phyloP scores from a whole-genome alignment of 2,888 invertebrate species.

The Cerastis leucographa region DNA sequence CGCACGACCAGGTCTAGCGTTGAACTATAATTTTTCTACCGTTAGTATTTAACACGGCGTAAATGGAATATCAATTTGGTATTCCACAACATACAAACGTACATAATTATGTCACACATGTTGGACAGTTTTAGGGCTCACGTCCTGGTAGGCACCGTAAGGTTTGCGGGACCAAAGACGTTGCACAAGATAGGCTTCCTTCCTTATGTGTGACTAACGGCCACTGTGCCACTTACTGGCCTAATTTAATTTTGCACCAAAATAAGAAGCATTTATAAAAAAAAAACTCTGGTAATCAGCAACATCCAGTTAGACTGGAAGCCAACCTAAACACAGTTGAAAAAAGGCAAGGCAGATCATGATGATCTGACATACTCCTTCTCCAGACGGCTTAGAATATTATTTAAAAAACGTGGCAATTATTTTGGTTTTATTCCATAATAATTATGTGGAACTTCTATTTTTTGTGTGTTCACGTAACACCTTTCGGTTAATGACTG shows the following conservation, averaged over 20 bases:
- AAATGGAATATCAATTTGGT: conserved; percentile 12
- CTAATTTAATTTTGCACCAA: background rate
- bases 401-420: background rate
- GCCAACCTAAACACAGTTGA: background rate
- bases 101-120: conserved; percentile 4
- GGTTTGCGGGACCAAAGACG: background rate
- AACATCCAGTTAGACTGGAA: background rate
- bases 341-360: too few species aligned
- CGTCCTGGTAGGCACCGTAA: conserved; percentile 14
- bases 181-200: background rate
- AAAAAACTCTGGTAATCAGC: background rate
- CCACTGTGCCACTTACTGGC: background rate
- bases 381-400: background rate
- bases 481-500: conserved; percentile 46
- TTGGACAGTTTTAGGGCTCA: conserved; percentile 30
- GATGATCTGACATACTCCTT: background rate
- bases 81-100: background rate
- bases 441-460: conserved; percentile 23
- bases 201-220: background rate
- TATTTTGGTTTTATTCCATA: background rate
- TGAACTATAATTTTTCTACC: conserved; percentile 6
- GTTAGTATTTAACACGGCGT: conserved; percentile 14
- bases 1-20: background rate
- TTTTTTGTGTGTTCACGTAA: conserved; percentile 37
- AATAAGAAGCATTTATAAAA: background rate